These are phyloP conservation scores for Caenorhabditis macrosperma DNA, from an alignment of 2,888 invertebrate genomes.

Conservation along the genomic window DNA sequence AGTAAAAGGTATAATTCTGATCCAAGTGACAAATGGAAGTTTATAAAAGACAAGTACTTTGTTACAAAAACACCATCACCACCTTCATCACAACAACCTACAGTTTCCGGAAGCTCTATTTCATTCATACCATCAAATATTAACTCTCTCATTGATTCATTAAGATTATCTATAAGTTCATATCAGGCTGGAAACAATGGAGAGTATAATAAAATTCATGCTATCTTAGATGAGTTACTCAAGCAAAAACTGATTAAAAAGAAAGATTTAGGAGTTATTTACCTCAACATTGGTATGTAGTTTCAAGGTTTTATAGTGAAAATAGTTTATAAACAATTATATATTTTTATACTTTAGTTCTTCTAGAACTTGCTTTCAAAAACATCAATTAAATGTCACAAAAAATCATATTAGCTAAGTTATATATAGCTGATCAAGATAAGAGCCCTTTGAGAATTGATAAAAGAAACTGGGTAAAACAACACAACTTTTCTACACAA, in stretches of 20 bases:
- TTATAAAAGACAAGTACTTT: conserved; percentile 65
- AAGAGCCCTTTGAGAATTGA: not conserved
- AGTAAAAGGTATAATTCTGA: conserved; percentile 67
- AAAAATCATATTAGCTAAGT: not conserved
- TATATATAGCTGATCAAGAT: conserved; percentile 2
- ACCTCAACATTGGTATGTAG: too few relatives aligned
- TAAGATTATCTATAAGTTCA: conserved; percentile 58
- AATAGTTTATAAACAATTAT: not conserved
- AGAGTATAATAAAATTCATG: conserved; percentile 65
- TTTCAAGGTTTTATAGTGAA: too few relatives aligned
- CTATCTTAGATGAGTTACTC: conserved; percentile 62
- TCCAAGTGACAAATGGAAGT: conserved; percentile 70
- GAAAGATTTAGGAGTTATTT: conserved; percentile 6
- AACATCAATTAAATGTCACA: conserved; percentile 7
- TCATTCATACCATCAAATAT: conserved; percentile 54
- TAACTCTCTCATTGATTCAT: conserved; percentile 53
- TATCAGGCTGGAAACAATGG: conserved; percentile 68
- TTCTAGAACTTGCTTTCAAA: too few relatives aligned
- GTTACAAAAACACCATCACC: conserved; percentile 29
- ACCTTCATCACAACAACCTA: too few relatives aligned
- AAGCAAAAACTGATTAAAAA: conserved; percentile 18
- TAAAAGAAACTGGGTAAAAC: conserved; percentile 6
- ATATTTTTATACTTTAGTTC: not conserved
- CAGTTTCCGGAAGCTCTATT: too few relatives aligned
- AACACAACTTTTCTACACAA: conserved; percentile 11